phyloP scores from a whole-genome alignment of 1,140 invertebrate species.

The Caenorhabditis inopinata region DNA sequence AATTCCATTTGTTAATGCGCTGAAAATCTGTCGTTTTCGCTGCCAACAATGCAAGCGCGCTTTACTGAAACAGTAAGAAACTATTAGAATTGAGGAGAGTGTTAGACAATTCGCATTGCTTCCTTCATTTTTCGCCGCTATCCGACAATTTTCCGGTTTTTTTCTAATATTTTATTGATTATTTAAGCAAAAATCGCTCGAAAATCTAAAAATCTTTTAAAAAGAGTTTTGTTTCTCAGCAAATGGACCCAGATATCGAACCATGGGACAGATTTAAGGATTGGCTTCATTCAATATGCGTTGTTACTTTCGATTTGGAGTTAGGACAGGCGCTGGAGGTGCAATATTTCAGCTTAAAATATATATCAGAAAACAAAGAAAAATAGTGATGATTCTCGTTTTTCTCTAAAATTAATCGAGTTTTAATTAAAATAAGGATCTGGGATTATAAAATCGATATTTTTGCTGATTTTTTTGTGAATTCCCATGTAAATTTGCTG shows the following conservation, averaged over 20 bases:
- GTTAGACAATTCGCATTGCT: no score
- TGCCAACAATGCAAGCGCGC: no score
- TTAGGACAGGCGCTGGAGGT: constrained; percentile 92
- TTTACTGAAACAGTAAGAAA: no score
- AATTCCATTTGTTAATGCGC: no score
- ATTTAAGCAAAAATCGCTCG: not conserved
- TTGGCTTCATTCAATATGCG: constrained; percentile 93
- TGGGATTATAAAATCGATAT: no score
- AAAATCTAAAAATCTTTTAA: not conserved
- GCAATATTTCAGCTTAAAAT: no score
- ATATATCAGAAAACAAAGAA: not conserved
- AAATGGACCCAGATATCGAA: constrained; percentile 31
- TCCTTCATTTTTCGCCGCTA: not conserved
- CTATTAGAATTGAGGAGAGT: no score
- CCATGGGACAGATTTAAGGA: constrained; percentile 75
- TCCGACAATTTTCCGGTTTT: not conserved
- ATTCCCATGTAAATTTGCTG: no score
- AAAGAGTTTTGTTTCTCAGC: not conserved
- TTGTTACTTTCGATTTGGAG: constrained; percentile 97
- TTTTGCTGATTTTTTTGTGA: no score
- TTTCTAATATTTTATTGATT: not conserved
- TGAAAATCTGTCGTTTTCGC: no score
- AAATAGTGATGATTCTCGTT: not conserved
- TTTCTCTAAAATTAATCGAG: not conserved
- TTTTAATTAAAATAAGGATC: no score